Percentiles rank a stretch among this genome's conserved stretches.
phyloP scores from a whole-genome alignment of 2,113 vertebrate genomes.

The Henicopernis longicauda region DNA sequence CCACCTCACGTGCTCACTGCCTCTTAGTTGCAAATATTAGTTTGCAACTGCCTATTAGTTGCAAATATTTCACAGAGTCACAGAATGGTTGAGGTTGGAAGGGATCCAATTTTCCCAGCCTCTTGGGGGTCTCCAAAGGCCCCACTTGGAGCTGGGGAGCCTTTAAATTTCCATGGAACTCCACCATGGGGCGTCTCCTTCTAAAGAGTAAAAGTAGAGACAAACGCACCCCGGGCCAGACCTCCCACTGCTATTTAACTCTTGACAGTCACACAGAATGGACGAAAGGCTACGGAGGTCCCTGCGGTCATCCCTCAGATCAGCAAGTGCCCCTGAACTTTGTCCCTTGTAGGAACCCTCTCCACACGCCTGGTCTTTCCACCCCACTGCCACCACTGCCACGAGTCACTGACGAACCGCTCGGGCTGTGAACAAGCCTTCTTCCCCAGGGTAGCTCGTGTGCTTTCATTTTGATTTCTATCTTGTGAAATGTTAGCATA shows the following conservation, averaged over 20 bases:
- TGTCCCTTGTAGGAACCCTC: neutral
- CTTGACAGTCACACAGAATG: fast-evolving
- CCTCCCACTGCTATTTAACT: neutral
- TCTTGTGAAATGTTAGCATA: neutral
- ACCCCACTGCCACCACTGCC: neutral
- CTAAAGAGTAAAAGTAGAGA: neutral
- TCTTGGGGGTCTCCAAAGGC: neutral
- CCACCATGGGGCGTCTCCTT: neutral
- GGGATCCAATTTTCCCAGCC: neutral
- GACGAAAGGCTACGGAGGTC: fast-evolving
- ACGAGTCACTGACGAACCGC: fast-evolving
- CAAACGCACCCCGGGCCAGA: neutral
- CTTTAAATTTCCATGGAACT: neutral
- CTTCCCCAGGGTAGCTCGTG: neutral
- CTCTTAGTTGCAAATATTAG: neutral
- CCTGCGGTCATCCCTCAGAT: neutral
- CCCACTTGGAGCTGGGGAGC: neutral
- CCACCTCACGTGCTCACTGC: neutral
- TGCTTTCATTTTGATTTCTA: neutral
- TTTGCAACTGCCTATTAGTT: neutral
- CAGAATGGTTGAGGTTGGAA: neutral
- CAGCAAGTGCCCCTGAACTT: neutral
- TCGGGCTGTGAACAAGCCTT: neutral
- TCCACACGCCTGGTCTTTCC: neutral
- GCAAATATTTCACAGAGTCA: neutral